Base-by-base conservation (phyloP, 2,797 vertebrate species). In the Xiphophorus birchmanni region DNA sequence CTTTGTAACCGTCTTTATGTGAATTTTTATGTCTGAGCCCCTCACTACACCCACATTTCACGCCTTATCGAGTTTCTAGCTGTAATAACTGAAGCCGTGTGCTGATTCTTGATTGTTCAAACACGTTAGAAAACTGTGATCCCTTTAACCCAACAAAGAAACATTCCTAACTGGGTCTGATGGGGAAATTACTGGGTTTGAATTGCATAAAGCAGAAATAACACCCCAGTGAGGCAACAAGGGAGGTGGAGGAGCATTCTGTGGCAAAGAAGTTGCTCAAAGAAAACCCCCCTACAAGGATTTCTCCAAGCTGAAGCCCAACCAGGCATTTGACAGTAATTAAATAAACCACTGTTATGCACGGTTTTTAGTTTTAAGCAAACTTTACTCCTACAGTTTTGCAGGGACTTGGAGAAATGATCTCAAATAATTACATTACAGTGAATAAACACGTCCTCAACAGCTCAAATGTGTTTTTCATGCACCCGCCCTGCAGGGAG, bases 221-320 rank as follows among this genome's bases (percentile, higher is more conserved):
- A 58, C 9, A 42, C 21, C 21, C 76, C 58, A 72, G 47, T 13
- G 44, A 76, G 44, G 29, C 9, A 12, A 77, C 73, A 73, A n/a
- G 26, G 47, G 71, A 74, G 67, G 50, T n/a, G 48, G 32, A 11
- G 0, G 9, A 1, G 23, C 0, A 77, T 77, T 69, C 35, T 80
- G 81, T 69, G 40, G 65, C 58, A 65, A 71, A 32, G 7, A 52
- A 35, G 77, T 86, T 86, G 71, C 76, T 75, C 72, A 88, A 86
- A 44, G 77, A 63, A 47, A 23, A 40, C 18, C 48, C 47, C 48
- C 35, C 48, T 54, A 48, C 0, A 0, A 0, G 17, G 26, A 35
- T 56, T 74, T 42, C 48, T 32, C 4, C 13, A 26, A n/a, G 5
- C 35, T 47, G 2, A 2, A 81, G 12, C 54, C 15, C 29, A 77